A percentile compares a stretch with the other conserved stretches of the same genome.
phyloP scores from a whole-genome alignment of 2,888 invertebrate genomes.

The Dione juno region DNA sequence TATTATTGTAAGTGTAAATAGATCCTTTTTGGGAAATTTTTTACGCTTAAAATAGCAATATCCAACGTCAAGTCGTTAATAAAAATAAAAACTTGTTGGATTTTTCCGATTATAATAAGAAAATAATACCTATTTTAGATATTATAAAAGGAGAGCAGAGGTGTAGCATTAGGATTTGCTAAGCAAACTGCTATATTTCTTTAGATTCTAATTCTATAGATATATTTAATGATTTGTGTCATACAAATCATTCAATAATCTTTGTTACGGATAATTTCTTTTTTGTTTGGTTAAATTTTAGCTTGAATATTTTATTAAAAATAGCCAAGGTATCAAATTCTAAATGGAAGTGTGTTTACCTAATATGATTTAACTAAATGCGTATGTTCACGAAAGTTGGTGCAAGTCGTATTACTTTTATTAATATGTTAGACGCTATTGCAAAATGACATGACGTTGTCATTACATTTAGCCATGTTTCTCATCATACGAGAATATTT shows the following conservation, averaged over 20 bases:
- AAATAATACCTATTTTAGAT: background rate
- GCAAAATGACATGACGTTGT: slow-evolving; percentile 2
- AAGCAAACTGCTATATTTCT: no score
- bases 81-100: background rate
- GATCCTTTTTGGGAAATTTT: background rate
- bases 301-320: background rate
- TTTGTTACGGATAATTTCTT: background rate
- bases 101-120: background rate
- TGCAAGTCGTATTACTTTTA: background rate
- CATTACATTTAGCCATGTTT: background rate
- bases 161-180: no score
- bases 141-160: background rate
- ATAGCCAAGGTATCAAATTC: background rate
- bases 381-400: slow-evolving; percentile 1
- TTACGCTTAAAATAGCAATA: background rate
- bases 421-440: slow-evolving; percentile 10
- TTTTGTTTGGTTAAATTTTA: no score
- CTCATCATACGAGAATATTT: background rate
- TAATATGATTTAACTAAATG: background rate
- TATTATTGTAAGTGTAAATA: no score
- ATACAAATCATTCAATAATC: no score
- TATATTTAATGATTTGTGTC: no score
- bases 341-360: background rate
- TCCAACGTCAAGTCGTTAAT: no score
- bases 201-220: no score